Percentiles rank a stretch among this genome's conserved stretches.
phyloP scores from a whole-genome alignment of 2,888 invertebrate genomes.

The Adelognathus sp. region DNA sequence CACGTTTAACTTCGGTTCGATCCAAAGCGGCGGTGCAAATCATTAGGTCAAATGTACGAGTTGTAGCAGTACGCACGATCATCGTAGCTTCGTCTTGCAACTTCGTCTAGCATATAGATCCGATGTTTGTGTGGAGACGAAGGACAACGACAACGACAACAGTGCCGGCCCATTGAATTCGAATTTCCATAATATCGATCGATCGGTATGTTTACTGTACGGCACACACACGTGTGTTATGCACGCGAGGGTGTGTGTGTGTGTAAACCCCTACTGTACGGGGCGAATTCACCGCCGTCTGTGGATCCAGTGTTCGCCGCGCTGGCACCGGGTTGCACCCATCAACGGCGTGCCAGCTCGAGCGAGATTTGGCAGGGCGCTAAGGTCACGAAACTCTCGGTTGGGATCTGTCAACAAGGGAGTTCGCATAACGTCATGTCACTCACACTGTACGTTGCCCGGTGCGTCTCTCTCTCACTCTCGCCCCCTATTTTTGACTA shows the following conservation, averaged over 20 bases:
- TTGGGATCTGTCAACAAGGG: slow-evolving; percentile 42
- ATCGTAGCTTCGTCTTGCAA: slow-evolving; percentile 43
- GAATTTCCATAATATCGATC: slow-evolving; percentile 53
- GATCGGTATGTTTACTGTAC: slow-evolving; percentile 5
- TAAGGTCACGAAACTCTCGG: slow-evolving; percentile 37
- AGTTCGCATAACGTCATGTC: slow-evolving; percentile 50
- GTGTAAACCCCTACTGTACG: not conserved
- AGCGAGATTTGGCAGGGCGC: not conserved
- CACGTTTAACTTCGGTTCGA: slow-evolving; percentile 13
- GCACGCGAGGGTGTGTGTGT: too few relatives aligned
- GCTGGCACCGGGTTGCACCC: slow-evolving; percentile 10
- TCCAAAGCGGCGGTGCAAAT: slow-evolving; percentile 25
- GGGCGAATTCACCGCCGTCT: slow-evolving; percentile 13
- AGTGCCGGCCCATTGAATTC: slow-evolving; percentile 42
- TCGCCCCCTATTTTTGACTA: not conserved
- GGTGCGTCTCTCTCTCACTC: slow-evolving; percentile 4
- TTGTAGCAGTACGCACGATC: slow-evolving; percentile 41
- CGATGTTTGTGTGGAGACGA: not conserved
- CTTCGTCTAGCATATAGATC: not conserved
- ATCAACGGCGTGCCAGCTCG: not conserved
- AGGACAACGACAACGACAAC: slow-evolving; percentile 8
- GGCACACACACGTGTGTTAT: too few relatives aligned
- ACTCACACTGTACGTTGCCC: slow-evolving; percentile 35
- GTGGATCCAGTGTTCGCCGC: slow-evolving; percentile 4
- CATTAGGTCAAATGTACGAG: slow-evolving; percentile 33